Evolutionary conservation across 2,888 invertebrate genomes (phyloP).

Genomic region (Alitta virens): DNA sequence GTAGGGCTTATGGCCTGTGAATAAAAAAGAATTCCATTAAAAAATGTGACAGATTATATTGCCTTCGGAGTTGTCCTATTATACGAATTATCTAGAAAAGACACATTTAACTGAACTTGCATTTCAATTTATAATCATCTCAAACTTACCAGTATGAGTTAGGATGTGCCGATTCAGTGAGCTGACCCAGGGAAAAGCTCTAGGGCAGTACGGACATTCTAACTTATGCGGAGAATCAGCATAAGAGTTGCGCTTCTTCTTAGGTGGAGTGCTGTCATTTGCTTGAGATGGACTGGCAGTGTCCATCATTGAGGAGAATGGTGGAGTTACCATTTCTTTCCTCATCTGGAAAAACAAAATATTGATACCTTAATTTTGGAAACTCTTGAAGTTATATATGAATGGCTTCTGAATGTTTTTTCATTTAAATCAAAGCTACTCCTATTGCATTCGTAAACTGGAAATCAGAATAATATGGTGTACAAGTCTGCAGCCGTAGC

Average conservation of each 20-base stretch:
- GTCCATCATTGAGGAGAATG: not conserved
- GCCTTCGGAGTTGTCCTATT: too few species aligned
- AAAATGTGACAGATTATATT: too few species aligned
- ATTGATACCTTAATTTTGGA: not conserved
- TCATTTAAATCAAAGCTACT: too few species aligned
- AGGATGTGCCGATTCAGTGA: conserved; percentile 90
- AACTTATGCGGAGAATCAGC: conserved; percentile 92
- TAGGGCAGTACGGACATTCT: conserved; percentile 83
- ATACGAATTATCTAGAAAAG: too few species aligned
- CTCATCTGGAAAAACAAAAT: not conserved
- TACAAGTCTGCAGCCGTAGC: too few species aligned
- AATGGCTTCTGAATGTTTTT: too few species aligned
- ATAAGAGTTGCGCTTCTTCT: conserved; percentile 90
- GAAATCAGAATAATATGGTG: too few species aligned
- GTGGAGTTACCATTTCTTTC: not conserved
- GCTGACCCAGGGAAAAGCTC: conserved; percentile 96
- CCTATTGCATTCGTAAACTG: too few species aligned
- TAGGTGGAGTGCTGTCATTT: conserved; percentile 6
- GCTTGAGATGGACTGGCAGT: not conserved
- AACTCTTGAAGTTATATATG: too few species aligned
- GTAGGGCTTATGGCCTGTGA: conserved; percentile 80
- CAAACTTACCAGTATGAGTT: conserved; percentile 80
- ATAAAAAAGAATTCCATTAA: too few species aligned
- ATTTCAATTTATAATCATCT: too few species aligned
- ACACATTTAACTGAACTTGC: too few species aligned